Evolutionary conservation across 2,113 vertebrate genomes (phyloP).

Genomic region (Engystomops pustulosus): DNA sequence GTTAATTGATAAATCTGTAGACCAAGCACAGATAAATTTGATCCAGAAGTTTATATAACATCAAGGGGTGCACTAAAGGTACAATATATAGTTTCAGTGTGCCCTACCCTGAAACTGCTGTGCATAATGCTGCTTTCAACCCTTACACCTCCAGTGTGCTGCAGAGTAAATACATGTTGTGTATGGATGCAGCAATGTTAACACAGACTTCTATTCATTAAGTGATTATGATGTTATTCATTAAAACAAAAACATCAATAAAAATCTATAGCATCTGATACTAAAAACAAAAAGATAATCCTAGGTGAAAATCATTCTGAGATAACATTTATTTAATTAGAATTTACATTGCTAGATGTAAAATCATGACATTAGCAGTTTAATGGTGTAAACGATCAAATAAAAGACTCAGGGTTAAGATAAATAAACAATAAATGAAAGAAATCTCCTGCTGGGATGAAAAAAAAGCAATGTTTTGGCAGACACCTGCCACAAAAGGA

Average conservation of each 20-base stretch:
- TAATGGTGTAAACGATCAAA: background rate
- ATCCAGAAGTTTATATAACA: background rate
- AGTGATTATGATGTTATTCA: background rate
- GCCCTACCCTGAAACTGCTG: constrained; percentile 34
- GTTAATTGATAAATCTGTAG: background rate
- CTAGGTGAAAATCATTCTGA: no score
- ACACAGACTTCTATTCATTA: background rate
- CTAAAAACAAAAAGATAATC: background rate
- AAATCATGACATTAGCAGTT: background rate
- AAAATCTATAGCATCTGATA: background rate
- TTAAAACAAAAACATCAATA: background rate
- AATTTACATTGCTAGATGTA: background rate
- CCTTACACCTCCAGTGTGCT: background rate
- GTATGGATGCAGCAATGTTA: background rate
- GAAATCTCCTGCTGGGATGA: background rate
- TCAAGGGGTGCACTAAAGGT: background rate
- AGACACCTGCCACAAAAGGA: background rate
- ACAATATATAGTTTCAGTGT: constrained; percentile 27
- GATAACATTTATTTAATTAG: no score
- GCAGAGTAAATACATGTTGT: background rate
- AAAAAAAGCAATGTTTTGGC: background rate
- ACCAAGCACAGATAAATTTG: no score
- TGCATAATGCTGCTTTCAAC: constrained; percentile 34
- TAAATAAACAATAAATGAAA: background rate
- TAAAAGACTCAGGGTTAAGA: background rate